Percentiles rank a stretch among this genome's conserved stretches.
Conservation (phyloP, 2,797 vertebrate species). For the Galago senegalensis region DNA sequence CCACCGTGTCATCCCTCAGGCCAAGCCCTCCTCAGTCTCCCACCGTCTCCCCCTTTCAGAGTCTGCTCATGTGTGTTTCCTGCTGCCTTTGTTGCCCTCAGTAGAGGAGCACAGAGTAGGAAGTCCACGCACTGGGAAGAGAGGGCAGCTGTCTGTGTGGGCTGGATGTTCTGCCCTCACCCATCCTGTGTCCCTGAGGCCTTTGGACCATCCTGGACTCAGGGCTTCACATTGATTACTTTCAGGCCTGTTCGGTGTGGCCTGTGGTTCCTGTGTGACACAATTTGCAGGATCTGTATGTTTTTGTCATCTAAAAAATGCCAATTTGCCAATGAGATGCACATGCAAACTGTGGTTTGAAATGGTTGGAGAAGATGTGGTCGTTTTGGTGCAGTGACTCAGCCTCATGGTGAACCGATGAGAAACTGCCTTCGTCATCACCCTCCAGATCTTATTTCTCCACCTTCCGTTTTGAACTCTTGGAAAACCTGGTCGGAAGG, state of each 20-base stretch:
- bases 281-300: not conserved
- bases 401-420: not conserved
- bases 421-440: not conserved
- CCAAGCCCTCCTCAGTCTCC: not conserved
- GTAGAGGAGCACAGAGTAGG: not conserved
- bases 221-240: not conserved
- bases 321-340: not conserved
- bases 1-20: not conserved
- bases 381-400: not conserved
- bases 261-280: not conserved
- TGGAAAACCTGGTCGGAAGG: not conserved
- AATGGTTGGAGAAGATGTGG: not conserved
- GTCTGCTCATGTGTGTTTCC: not conserved
- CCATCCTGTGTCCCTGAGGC: not conserved
- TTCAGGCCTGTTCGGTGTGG: not conserved
- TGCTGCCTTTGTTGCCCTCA: not conserved
- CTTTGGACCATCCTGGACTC: not conserved
- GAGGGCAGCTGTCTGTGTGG: not conserved
- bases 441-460: not conserved
- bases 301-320: not conserved
- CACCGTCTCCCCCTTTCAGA: not conserved
- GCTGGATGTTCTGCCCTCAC: fast-evolving
- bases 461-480: not conserved
- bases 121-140: not conserved
- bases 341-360: not conserved